Conservation (phyloP, 2,888 invertebrate genomes). For the Penaeus monodon region DNA sequence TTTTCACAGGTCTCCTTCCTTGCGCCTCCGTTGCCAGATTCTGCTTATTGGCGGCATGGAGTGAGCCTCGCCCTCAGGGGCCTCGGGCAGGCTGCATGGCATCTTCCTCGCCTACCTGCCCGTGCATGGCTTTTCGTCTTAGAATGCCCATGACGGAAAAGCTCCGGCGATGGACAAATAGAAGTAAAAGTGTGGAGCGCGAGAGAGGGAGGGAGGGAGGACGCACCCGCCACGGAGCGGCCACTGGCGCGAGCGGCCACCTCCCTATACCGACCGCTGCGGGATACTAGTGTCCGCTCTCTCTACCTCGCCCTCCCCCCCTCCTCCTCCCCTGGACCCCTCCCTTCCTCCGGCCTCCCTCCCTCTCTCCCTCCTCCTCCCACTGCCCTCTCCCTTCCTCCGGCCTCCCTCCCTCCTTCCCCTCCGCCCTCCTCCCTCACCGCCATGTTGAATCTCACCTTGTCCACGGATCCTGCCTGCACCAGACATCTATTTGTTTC, state of each 20-base stretch:
- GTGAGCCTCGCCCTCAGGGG: background rate
- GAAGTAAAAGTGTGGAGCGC: background rate
- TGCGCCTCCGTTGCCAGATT: conserved; percentile 43
- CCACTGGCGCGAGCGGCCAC: conserved; percentile 47
- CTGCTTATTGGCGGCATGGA: conserved; percentile 21
- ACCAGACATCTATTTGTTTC: no score
- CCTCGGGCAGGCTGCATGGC: no score
- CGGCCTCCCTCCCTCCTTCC: background rate
- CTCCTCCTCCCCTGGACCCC: conserved; percentile 4
- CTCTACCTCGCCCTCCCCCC: conserved; percentile 19
- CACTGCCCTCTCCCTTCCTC: background rate
- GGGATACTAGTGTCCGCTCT: conserved; percentile 55
- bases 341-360: background rate
- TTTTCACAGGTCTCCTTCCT: conserved; percentile 39
- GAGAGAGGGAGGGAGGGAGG: conserved; percentile 30
- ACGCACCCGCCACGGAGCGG: conserved; percentile 40
- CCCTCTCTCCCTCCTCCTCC: background rate
- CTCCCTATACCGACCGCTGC: conserved; percentile 46
- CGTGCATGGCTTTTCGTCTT: no score
- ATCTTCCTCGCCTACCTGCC: no score
- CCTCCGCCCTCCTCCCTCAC: conserved; percentile 6
- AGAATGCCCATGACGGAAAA: no score
- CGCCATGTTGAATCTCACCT: background rate
- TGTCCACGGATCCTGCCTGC: no score
- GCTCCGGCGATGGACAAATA: no score